Evolutionary conservation across 2,113 vertebrate species (phyloP), one percentile per base, ranked within the genome.

Genomic region (Triplophysa siluroides): DNA sequence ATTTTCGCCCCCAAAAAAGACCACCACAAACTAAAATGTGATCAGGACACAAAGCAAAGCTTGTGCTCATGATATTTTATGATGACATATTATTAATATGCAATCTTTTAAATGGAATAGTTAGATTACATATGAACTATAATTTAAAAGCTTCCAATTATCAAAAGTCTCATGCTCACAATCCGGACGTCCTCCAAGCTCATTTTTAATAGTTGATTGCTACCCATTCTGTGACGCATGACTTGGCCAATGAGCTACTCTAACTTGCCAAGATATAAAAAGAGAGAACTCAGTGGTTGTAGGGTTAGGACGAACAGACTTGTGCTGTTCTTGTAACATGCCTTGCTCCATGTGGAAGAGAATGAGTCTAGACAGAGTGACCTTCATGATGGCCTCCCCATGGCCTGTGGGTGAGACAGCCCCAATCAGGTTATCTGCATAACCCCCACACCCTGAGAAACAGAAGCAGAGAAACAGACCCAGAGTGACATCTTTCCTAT

Each of bases 361-460:
- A 62, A 95, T 85, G 76, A 96, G 94, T 80, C 96, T 90, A 76
- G 95, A 94, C 79, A 99, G 92, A 4, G 91, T 93, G 82, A 96
- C 93, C 89, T 96, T 98, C 94, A 99, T 95, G 87, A 99, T 99
- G 87, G 94, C 91, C 87, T 99, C 98, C 10, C 98, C 98, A 0
- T 97, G 92, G 41, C 98, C 98, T 0, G 98, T 99, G 0, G 96
- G 92, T 2, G 97, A 98, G 61, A 94, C 84, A 0, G 97, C 98
- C 83, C 98, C 98, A 1, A 89, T 72, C 16, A 19, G 18, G 76
- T 98, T 98, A 91, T 98, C 96, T 45, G 98, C 98, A 41, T 97
- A 99, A 23, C 95, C 95, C 64, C 97, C 97, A 78, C 92, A 91
- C 43, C 98, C 97, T 99, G 93, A 84, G 24, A 83, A 38, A 80